These are phyloP conservation scores for western clawed frog (Xenopus tropicalis) DNA, from an alignment of 2,113 vertebrate species.

Conservation along the genomic window DNA sequence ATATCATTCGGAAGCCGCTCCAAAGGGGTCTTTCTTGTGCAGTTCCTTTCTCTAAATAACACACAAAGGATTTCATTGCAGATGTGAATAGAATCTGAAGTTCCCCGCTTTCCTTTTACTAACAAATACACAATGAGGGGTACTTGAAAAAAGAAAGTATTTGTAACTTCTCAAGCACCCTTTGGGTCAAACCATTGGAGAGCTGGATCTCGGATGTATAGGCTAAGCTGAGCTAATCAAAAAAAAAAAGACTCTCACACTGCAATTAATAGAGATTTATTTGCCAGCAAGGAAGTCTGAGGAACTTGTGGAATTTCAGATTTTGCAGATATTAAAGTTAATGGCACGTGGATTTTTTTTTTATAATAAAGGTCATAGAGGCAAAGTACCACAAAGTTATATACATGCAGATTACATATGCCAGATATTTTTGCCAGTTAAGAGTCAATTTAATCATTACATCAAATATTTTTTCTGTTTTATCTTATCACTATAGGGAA, in stretches of 20 bases:
- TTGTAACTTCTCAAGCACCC: slow-evolving; percentile 3
- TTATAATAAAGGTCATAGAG: no score
- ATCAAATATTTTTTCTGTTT: no score
- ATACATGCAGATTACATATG: no score
- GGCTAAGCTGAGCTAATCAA: not conserved
- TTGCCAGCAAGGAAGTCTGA: no score
- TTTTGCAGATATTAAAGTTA: no score
- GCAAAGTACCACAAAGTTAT: no score
- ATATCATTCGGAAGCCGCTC: slow-evolving; percentile 14
- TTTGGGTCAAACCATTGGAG: not conserved
- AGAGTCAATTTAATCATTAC: no score
- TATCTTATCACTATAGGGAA: no score
- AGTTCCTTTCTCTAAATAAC: slow-evolving; percentile 9
- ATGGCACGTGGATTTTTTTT: no score
- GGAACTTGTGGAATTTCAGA: no score
- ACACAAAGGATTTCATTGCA: slow-evolving; percentile 24
- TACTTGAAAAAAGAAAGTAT: not conserved
- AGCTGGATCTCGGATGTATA: not conserved
- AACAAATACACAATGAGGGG: not conserved
- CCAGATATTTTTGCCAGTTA: no score
- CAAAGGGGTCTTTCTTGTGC: slow-evolving; percentile 13
- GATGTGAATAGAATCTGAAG: slow-evolving; percentile 6
- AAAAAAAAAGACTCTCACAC: not conserved
- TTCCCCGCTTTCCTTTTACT: not conserved
- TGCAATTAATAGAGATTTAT: no score